Evolutionary conservation across 1,140 invertebrate species (phyloP).

Genomic region (Caenorhabditis briggsae): DNA sequence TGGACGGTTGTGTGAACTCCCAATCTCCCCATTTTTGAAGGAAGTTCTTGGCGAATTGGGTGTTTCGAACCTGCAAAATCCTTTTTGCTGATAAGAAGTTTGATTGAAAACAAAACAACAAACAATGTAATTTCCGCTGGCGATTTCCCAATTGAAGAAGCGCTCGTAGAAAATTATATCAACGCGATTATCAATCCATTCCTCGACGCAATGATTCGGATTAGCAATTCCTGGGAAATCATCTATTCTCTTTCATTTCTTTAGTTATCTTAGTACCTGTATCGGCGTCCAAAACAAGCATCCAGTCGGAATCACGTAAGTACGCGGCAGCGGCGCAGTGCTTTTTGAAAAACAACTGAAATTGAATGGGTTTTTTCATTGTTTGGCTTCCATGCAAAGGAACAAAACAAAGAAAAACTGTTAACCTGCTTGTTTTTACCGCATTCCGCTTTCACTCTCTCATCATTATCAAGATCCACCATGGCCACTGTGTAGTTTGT

Average conservation of each 20-base stretch:
- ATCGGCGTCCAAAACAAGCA: constrained; percentile 73
- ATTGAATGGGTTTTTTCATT: constrained; percentile 56
- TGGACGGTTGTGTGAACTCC: constrained; percentile 70
- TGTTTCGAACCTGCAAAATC: constrained; percentile 63
- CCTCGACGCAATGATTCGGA: constrained; percentile 73
- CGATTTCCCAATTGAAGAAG: constrained; percentile 74
- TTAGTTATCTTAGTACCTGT: constrained; percentile 61
- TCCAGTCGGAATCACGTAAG: constrained; percentile 72
- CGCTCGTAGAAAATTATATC: constrained; percentile 73
- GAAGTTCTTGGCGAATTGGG: constrained; percentile 68
- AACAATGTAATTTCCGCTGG: constrained; percentile 71
- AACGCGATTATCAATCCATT: constrained; percentile 71
- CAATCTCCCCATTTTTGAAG: constrained; percentile 70
- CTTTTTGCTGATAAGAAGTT: background rate
- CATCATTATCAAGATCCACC: constrained; percentile 74
- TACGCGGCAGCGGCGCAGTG: constrained; percentile 77
- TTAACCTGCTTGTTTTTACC: constrained; percentile 74
- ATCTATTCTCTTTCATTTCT: background rate
- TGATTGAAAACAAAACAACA: constrained; percentile 8
- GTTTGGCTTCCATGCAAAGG: background rate
- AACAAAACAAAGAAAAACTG: constrained; percentile 68
- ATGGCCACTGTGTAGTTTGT: constrained; percentile 72
- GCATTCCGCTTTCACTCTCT: constrained; percentile 65
- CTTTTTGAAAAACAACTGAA: constrained; percentile 77
- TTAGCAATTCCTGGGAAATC: constrained; percentile 67